phyloP scores from a whole-genome alignment of 2,888 invertebrate genomes.

The Aethes cnicana region DNA sequence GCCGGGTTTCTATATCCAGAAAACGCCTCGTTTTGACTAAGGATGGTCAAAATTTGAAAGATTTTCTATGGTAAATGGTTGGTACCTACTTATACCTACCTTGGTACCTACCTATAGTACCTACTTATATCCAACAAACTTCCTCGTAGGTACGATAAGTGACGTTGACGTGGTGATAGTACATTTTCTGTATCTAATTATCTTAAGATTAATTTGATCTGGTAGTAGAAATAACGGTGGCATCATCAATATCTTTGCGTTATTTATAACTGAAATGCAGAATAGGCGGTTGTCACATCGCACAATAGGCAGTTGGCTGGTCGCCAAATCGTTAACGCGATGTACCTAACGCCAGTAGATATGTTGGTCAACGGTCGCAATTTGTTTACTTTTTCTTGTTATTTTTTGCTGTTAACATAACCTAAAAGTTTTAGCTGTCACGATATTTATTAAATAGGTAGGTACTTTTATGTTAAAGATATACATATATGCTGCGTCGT shows the following conservation, averaged over 20 bases:
- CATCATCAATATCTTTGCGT: conserved; percentile 43
- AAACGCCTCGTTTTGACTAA: no score
- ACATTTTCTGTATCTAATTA: no score
- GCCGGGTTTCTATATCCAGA: no score
- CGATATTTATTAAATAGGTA: neutral
- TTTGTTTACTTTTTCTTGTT: conserved; percentile 56
- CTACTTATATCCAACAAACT: no score
- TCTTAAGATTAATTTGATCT: neutral
- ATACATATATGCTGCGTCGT: conserved; percentile 1
- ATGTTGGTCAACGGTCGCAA: conserved; percentile 71
- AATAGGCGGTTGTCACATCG: conserved; percentile 65
- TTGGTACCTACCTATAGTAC: no score
- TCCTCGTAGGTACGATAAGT: no score
- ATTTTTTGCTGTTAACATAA: conserved; percentile 14
- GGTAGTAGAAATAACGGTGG: conserved; percentile 39
- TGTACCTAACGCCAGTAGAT: conserved; percentile 62
- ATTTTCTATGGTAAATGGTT: no score
- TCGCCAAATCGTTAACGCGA: conserved; percentile 68
- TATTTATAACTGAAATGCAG: conserved; percentile 62
- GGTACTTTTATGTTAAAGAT: neutral
- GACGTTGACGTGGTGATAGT: no score
- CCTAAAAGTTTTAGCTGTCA: conserved; percentile 17
- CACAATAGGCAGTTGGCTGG: conserved; percentile 65
- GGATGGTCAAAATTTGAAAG: no score
- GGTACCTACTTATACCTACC: no score